phyloP scores from a whole-genome alignment of 2,113 vertebrate species.

The Narcine bancroftii region DNA sequence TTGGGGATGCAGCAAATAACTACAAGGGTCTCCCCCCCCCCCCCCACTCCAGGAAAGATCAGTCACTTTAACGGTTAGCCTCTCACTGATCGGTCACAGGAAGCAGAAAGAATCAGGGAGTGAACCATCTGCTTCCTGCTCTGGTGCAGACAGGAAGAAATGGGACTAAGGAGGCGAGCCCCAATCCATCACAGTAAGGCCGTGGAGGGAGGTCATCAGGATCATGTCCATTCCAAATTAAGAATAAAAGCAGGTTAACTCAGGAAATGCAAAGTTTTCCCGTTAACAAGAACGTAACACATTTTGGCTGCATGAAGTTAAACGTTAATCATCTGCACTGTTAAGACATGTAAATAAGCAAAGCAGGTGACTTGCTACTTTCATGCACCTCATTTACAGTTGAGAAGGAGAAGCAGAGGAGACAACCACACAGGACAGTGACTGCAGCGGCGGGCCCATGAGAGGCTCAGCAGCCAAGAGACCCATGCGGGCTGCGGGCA shows the following conservation, averaged over 20 bases:
- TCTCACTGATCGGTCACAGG: neutral
- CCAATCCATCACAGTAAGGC: neutral
- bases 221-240: no score
- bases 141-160: neutral
- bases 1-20: neutral
- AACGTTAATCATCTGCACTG: neutral
- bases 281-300: neutral
- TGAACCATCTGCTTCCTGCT: neutral
- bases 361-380: neutral
- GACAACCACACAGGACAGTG: no score
- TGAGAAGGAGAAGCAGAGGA: no score
- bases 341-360: neutral
- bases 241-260: neutral
- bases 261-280: neutral
- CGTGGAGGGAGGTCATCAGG: neutral
- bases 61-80: neutral
- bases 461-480: no score
- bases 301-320: neutral
- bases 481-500: no score
- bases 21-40: no score
- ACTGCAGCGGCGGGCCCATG: no score
- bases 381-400: neutral
- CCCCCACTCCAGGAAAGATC: neutral
- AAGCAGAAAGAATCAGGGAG: neutral
- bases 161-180: neutral